Evolutionary conservation across 1,140 invertebrate species (phyloP), one percentile per base, ranked within the genome.

Genomic region (Brachionus plicatilis): DNA sequence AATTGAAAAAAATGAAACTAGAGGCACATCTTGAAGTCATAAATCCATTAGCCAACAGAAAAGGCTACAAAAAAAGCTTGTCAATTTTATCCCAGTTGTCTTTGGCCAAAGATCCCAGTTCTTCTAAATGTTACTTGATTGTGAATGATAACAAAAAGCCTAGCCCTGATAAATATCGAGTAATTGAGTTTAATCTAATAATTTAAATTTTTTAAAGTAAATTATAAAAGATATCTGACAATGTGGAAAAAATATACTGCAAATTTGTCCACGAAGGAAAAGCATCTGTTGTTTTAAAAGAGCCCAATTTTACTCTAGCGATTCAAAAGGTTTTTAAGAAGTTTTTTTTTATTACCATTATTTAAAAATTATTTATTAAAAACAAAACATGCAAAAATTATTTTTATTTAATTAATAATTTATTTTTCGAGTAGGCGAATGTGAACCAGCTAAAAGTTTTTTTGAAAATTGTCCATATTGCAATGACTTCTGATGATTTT

Each of bases 201-300:
- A 7, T 37, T 37, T 37, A 6, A 37, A 37, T 37, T 37, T 37
- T 37, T 37, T 37, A 37, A 33, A 37, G 4, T 37, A 37, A 37
- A 0, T 37, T 7, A 37, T 37, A 6, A 37, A 50, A 76, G 72
- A 76, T 82, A 20, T 65, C 53, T 3, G 53, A 68, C 4, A 82
- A 82, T 82, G 79, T 82, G 33, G 53, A 82, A 45, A 82, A 82
- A 65, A 68, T 82, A 20, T 82, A 65, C 17, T 60, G 53, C 43
- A 82, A 82, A 47, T 82, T 82, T 45, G 65, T 82, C 12, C 53
- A 82, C 24, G 79, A 82, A 65, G 79, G 79, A 1, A 82, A 82
- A 47, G 53, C 79, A 41, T 45, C 79, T 5, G 33, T 82, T 82
- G 79, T 65, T 43, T 12, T 82, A 20, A 82, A 82, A 65, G 79